phyloP scores from a whole-genome alignment of 2,113 vertebrate species.

The Dendropsophus ebraccatus region DNA sequence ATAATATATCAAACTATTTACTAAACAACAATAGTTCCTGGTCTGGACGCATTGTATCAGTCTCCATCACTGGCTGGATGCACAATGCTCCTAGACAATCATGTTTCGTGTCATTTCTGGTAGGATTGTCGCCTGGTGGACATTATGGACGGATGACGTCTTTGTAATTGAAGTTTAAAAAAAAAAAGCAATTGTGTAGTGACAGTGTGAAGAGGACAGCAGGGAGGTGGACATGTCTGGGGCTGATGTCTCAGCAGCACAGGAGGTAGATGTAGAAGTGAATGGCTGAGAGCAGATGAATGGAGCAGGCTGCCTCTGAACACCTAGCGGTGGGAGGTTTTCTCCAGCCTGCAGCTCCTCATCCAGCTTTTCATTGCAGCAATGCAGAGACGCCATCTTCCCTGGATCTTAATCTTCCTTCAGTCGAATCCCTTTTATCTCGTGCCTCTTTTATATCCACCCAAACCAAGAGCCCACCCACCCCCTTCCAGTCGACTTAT shows the following conservation, averaged over 20 bases:
- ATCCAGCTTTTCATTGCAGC: slow-evolving; percentile 77
- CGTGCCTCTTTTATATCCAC: slow-evolving; percentile 60
- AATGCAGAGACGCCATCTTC: slow-evolving; percentile 97
- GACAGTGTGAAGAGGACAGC: neutral
- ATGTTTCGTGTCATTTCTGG: neutral
- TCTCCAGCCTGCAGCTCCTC: slow-evolving; percentile 69
- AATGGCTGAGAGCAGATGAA: slow-evolving; percentile 60
- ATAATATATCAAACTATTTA: neutral
- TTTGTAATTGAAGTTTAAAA: slow-evolving; percentile 13
- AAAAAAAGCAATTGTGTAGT: neutral
- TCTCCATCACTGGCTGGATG: neutral
- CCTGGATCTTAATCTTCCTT: slow-evolving; percentile 73
- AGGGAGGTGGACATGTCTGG: neutral
- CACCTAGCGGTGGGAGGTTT: slow-evolving; percentile 71
- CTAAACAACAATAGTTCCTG: neutral
- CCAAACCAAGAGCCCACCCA: slow-evolving; percentile 24
- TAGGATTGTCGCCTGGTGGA: neutral
- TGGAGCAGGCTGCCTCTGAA: slow-evolving; percentile 61
- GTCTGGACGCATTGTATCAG: neutral
- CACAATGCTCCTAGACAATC: neutral
- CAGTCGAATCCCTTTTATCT: slow-evolving; percentile 66
- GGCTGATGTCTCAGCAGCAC: neutral
- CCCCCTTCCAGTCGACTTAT: slow-evolving; percentile 30
- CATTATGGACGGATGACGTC: neutral
- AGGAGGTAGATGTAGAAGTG: slow-evolving; percentile 1